A percentile compares a stretch with the other conserved stretches of the same genome.
These are phyloP conservation scores for Pogonophryne albipinna DNA, from an alignment of 2,797 vertebrate species.

Conservation along the genomic window DNA sequence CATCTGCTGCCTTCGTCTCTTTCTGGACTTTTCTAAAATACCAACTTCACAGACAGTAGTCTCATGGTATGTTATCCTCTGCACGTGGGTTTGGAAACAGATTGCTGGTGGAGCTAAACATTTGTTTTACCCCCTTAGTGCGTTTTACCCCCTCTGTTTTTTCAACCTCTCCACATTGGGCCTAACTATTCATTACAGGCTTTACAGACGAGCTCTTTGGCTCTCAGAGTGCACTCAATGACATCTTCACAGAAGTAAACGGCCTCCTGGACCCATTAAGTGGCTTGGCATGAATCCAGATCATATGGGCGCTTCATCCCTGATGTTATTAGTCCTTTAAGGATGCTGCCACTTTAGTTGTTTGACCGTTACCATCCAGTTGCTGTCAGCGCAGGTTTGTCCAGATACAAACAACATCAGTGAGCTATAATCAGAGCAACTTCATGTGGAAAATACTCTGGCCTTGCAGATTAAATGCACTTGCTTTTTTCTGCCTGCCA, in stretches of 20 bases:
- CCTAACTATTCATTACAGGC: slow-evolving; percentile 73
- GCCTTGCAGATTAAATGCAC: slow-evolving; percentile 56
- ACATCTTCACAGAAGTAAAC: slow-evolving; percentile 61
- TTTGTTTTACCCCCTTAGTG: slow-evolving; percentile 32
- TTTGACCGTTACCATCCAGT: slow-evolving; percentile 27
- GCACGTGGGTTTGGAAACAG: slow-evolving; percentile 52
- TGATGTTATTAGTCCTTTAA: slow-evolving; percentile 49
- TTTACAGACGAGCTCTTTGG: slow-evolving; percentile 55
- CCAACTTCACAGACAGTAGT: slow-evolving; percentile 52
- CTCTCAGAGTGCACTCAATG: slow-evolving; percentile 59
- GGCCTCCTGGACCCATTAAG: slow-evolving; percentile 62
- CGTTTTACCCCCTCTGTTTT: slow-evolving; percentile 51
- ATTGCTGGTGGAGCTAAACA: slow-evolving; percentile 38
- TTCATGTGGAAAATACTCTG: slow-evolving; percentile 28
- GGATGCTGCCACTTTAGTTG: slow-evolving; percentile 39
- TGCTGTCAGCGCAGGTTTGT: slow-evolving; percentile 27
- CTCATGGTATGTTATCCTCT: slow-evolving; percentile 59
- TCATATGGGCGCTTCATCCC: slow-evolving; percentile 50
- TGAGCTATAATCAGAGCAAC: slow-evolving; percentile 25
- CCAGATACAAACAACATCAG: neutral
- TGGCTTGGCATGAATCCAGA: slow-evolving; percentile 53
- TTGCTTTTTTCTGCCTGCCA: slow-evolving; percentile 62
- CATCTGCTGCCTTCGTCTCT: slow-evolving; percentile 56
- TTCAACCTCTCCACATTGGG: slow-evolving; percentile 54
- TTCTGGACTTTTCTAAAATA: slow-evolving; percentile 27